Evolutionary conservation across 2,113 vertebrate species (phyloP).

Genomic region (Terrapene triunguis): DNA sequence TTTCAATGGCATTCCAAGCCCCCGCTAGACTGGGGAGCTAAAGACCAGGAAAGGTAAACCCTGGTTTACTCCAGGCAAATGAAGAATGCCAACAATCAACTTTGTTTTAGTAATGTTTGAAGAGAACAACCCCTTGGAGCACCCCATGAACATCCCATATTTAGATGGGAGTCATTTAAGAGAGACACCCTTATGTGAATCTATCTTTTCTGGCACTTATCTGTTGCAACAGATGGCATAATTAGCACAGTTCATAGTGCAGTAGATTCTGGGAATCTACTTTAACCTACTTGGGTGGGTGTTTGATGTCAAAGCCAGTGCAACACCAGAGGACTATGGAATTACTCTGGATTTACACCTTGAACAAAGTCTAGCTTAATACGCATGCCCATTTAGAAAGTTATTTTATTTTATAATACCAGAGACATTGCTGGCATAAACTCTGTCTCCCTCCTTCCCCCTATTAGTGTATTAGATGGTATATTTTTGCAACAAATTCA

Average conservation of each 20-base stretch:
- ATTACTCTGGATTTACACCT: not conserved
- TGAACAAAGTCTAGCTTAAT: slow-evolving; percentile 10
- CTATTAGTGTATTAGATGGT: not conserved
- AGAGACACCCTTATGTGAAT: not conserved
- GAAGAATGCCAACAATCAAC: not conserved
- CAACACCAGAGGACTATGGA: not conserved
- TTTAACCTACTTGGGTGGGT: not conserved
- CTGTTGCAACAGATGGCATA: not conserved
- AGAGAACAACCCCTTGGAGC: not conserved
- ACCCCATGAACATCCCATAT: not conserved
- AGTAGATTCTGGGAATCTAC: not conserved
- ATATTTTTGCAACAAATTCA: not conserved
- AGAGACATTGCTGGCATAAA: not conserved
- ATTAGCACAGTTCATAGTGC: not conserved
- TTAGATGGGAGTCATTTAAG: not conserved
- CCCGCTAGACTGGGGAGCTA: not conserved
- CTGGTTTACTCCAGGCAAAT: not conserved
- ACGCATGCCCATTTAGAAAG: slow-evolving; percentile 10
- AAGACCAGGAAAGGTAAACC: not conserved
- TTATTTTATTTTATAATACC: slow-evolving; percentile 10
- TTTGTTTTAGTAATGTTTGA: not conserved
- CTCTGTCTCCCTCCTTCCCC: not conserved
- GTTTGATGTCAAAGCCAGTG: slow-evolving; percentile 10
- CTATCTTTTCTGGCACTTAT: slow-evolving; percentile 1
- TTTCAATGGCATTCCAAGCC: slow-evolving; percentile 34